Evolutionary conservation across 2,113 vertebrate genomes (phyloP).

Genomic region (Chaetodon auriga): DNA sequence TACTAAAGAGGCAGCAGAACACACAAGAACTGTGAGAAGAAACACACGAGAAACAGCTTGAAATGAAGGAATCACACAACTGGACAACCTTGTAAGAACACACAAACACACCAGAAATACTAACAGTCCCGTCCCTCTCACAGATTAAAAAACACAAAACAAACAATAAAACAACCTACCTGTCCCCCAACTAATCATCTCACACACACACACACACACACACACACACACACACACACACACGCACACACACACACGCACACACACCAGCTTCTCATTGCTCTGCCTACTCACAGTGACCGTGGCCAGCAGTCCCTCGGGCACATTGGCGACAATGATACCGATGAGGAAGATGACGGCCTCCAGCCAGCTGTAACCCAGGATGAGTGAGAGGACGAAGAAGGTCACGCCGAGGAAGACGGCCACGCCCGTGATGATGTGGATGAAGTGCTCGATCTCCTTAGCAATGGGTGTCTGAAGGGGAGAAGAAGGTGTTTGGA

Average conservation of each 20-base stretch:
- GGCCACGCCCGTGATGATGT: slow-evolving; percentile 93
- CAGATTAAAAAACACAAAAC: background rate
- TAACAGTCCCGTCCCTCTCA: background rate
- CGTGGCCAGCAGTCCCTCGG: slow-evolving; percentile 92
- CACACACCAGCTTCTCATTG: background rate
- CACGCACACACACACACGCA: slow-evolving; percentile 14
- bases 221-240: slow-evolving; percentile 15
- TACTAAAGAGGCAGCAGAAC: background rate
- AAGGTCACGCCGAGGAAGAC: slow-evolving; percentile 91
- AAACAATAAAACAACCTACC: background rate
- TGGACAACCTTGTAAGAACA: slow-evolving; percentile 2
- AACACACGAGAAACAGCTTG: background rate
- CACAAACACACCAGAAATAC: background rate
- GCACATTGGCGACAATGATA: slow-evolving; percentile 94
- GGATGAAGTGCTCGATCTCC: slow-evolving; percentile 95
- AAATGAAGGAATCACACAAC: background rate
- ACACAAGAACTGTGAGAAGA: background rate
- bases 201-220: background rate
- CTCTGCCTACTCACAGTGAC: slow-evolving; percentile 88
- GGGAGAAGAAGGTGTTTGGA: background rate
- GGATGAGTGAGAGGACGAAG: slow-evolving; percentile 89
- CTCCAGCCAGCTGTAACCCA: slow-evolving; percentile 91
- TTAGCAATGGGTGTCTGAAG: slow-evolving; percentile 90
- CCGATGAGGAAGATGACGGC: slow-evolving; percentile 96
- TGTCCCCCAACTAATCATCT: background rate